Conservation (phyloP, 2,113 vertebrate genomes). For the Pogonocichla stellata region DNA sequence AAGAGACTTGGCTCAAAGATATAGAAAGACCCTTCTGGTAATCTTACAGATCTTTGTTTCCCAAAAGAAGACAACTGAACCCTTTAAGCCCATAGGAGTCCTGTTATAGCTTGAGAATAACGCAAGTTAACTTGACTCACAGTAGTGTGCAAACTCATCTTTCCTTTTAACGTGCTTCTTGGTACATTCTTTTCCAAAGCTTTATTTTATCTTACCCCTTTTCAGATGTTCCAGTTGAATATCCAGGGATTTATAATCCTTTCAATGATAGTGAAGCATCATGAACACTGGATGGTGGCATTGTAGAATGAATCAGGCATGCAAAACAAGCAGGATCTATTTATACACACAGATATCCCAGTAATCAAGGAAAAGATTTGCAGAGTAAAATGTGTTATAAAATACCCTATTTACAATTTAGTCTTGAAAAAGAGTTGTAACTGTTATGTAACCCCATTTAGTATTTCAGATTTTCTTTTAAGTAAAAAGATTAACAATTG, state of each 20-base stretch:
- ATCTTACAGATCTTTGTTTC: background rate
- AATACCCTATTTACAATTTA: background rate
- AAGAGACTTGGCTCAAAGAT: background rate
- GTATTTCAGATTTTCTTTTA: background rate
- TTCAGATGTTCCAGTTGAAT: background rate
- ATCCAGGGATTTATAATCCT: background rate
- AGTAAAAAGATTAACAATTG: background rate
- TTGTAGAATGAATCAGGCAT: conserved; percentile 26
- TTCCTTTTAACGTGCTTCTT: background rate
- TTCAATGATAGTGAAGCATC: background rate
- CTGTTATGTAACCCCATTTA: background rate
- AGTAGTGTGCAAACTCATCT: background rate
- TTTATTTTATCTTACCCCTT: background rate
- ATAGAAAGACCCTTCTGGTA: background rate
- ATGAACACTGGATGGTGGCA: conserved; percentile 37
- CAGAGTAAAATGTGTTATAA: background rate
- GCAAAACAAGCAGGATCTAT: background rate
- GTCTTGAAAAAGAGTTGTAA: background rate
- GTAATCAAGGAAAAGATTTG: background rate
- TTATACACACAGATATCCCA: background rate
- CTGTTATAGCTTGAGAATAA: background rate
- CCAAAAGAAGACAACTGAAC: background rate
- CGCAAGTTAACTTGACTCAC: background rate
- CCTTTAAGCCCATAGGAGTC: background rate
- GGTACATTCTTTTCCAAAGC: background rate